A percentile compares a stretch with the other conserved stretches of the same genome.
These are phyloP conservation scores for Scomber japonicus DNA, from an alignment of 2,113 vertebrate genomes.

Conservation along the genomic window DNA sequence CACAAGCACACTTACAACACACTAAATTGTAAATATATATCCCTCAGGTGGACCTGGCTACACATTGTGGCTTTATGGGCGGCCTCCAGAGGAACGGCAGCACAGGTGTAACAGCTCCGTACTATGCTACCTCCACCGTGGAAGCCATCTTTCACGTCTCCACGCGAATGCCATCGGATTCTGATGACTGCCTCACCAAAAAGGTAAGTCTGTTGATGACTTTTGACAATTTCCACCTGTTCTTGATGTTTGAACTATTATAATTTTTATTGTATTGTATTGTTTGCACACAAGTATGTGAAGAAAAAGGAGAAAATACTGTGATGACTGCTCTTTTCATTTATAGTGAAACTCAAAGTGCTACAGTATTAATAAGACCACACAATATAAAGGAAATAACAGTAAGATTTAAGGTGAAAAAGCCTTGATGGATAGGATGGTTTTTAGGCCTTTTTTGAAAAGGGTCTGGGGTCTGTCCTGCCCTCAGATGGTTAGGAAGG, in stretches of 20 bases:
- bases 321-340: not conserved
- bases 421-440: no score
- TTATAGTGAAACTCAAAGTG: no score
- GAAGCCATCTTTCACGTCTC: constrained; percentile 98
- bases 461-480: no score
- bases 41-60: constrained; percentile 92
- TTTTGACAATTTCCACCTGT: not conserved
- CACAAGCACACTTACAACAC: not conserved
- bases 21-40: constrained; percentile 10
- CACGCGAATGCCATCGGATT: constrained; percentile 96
- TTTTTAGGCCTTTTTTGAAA: no score
- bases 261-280: not conserved
- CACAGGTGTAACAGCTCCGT: constrained; percentile 94
- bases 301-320: not conserved
- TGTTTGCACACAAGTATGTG: not conserved
- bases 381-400: no score
- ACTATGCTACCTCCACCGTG: constrained; percentile 96
- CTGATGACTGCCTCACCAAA: constrained; percentile 95
- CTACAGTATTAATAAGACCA: no score
- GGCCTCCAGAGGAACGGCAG: constrained; percentile 98
- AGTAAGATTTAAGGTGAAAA: no score
- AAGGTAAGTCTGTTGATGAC: constrained; percentile 85
- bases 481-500: no score
- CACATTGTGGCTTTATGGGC: constrained; percentile 97
- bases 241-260: not conserved